These are phyloP conservation scores for Trissonchulus sp. DNA, from an alignment of 2,888 invertebrate species.

Conservation along the genomic window DNA sequence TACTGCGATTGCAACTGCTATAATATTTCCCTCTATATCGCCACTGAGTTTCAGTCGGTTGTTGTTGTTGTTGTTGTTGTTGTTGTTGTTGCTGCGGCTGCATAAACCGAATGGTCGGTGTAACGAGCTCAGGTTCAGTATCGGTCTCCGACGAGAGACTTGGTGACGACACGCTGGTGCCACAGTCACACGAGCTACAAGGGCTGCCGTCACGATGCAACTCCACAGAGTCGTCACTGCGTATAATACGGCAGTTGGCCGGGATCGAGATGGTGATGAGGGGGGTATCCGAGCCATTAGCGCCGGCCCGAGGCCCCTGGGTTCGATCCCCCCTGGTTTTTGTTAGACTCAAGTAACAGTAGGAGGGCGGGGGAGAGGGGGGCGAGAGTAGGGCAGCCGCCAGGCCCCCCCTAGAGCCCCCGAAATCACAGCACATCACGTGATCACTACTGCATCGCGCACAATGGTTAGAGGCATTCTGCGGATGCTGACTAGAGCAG, in stretches of 20 bases:
- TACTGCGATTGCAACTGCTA: too few relatives aligned
- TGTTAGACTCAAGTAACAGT: background rate
- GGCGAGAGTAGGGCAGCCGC: background rate
- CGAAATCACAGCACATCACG: background rate
- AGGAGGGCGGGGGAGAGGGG: background rate
- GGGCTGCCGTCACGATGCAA: background rate
- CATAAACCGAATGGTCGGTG: too few relatives aligned
- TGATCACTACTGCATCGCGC: too few relatives aligned
- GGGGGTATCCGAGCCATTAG: background rate
- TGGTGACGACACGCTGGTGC: background rate
- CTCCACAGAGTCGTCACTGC: conserved; percentile 20
- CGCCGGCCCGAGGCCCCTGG: background rate
- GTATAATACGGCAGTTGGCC: conserved; percentile 25
- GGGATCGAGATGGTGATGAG: conserved; percentile 27
- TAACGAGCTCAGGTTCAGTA: too few relatives aligned
- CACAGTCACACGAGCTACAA: background rate
- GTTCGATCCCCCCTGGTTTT: background rate
- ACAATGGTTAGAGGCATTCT: too few relatives aligned
- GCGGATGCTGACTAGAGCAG: background rate
- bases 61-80: too few relatives aligned
- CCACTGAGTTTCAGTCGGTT: too few relatives aligned
- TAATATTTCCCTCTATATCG: too few relatives aligned
- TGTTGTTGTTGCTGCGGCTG: too few relatives aligned
- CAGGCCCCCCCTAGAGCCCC: background rate
- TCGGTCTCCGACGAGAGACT: too few relatives aligned